Evolutionary conservation across 2,888 invertebrate species (phyloP), one percentile per base, ranked within the genome.

Genomic region (Lucinisca nassula): DNA sequence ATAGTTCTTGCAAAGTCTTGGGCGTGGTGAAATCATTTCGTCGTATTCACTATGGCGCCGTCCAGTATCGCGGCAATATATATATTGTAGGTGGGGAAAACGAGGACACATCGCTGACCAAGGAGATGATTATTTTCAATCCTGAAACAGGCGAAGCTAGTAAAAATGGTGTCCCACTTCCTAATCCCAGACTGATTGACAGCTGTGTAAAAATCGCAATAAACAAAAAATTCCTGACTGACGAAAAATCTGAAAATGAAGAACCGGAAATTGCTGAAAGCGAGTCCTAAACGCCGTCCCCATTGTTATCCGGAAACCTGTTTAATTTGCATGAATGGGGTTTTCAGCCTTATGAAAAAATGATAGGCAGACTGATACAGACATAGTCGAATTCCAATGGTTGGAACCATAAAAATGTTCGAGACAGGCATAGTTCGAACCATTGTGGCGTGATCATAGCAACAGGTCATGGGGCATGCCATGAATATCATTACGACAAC

Each of bases 131-230:
- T 27, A 89, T 90, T 75, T 94, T 92, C 75, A 93, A 94, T 79
- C 90, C 93, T 1, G 89, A 91, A 37, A 93, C 87, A 37, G 92
- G 91, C 17, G 91, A 92, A 37, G 92, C 93, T 78, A 92, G 91
- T 45, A 93, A 92, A 76, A 82, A 93, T 10, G 79, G 84, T n/a
- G 93, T 93, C 24, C 92, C 92, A 21, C 88, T 94, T 24, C 94
- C 94, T 14, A 92, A 93, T n/a, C 92, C 94, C 10, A 88, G 94
- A 38, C 89, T 94, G 35, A 91, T 94, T 49, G 94, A 94, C 84
- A 94, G 94, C 72, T 94, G 94, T 85, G 94, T 94, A 40, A 94
- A 94, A 79, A 93, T 93, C 12, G 91, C 92, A 21, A 92, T 94
- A 32, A 92, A 93, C 74, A 93, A 91, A 55, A 93, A 92, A 73